phyloP scores from a whole-genome alignment of 2,113 vertebrate genomes.

The human region GRCh38 chr7:127565501-127566000 shows the following conservation, averaged over 20 bases:
- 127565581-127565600: not conserved
- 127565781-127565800: not conserved
- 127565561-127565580: not conserved
- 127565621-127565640: not conserved
- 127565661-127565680: not conserved
- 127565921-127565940: not conserved
- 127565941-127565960: not conserved
- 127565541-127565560: not conserved
- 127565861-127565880: not conserved
- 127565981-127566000: not conserved
- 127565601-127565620: not conserved
- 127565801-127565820: too few relatives aligned
- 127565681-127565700: not conserved
- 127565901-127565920: not conserved
- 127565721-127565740: not conserved
- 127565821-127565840: not conserved
- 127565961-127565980: not conserved
- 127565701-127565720: not conserved
- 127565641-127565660: not conserved
- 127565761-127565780: not conserved
- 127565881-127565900: not conserved
- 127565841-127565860: not conserved
- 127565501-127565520: not conserved
- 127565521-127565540: not conserved
- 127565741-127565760: not conserved